Conservation (phyloP, 1,140 invertebrate species). For the Dufourea novaeangliae region DNA sequence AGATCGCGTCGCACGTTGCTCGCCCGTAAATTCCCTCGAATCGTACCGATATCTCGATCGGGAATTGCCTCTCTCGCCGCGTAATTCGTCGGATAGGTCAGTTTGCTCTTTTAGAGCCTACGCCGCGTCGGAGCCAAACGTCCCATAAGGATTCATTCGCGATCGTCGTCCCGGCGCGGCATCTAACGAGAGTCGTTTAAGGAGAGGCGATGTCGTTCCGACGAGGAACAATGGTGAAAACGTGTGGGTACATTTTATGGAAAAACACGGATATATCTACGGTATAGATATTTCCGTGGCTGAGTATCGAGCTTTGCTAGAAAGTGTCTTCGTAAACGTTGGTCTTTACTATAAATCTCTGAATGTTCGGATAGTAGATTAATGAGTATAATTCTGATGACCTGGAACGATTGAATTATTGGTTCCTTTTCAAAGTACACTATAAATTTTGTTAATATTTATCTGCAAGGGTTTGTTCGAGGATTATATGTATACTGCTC, state of each 20-base stretch:
- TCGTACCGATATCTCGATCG: conserved; percentile 44
- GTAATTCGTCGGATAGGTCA: conserved; percentile 21
- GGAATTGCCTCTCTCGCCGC: conserved; percentile 10
- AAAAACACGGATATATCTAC: conserved; percentile 40
- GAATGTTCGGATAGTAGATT: too few relatives aligned
- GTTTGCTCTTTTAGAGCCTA: conserved; percentile 34
- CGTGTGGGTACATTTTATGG: conserved; percentile 35
- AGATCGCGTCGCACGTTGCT: conserved; percentile 17
- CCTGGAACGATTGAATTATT: too few relatives aligned
- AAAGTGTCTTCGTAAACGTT: background rate
- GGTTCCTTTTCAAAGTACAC: too few relatives aligned
- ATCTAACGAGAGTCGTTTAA: conserved; percentile 44
- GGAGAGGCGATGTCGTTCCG: conserved; percentile 28
- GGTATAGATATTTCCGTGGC: conserved; percentile 16
- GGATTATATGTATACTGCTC: too few relatives aligned
- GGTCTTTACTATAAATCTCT: background rate
- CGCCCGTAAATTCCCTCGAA: conserved; percentile 47
- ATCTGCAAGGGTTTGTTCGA: too few relatives aligned
- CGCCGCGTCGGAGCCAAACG: conserved; percentile 7
- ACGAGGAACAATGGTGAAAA: conserved; percentile 49
- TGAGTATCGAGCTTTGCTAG: conserved; percentile 19
- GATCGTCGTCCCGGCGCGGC: conserved; percentile 16
- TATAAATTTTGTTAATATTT: too few relatives aligned
- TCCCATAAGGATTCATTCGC: conserved; percentile 29
- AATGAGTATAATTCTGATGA: too few relatives aligned